Percentiles rank a stretch among this genome's conserved stretches.
Evolutionary conservation across 2,797 vertebrate genomes (phyloP).

Genomic region (Aulostomus chinensis): DNA sequence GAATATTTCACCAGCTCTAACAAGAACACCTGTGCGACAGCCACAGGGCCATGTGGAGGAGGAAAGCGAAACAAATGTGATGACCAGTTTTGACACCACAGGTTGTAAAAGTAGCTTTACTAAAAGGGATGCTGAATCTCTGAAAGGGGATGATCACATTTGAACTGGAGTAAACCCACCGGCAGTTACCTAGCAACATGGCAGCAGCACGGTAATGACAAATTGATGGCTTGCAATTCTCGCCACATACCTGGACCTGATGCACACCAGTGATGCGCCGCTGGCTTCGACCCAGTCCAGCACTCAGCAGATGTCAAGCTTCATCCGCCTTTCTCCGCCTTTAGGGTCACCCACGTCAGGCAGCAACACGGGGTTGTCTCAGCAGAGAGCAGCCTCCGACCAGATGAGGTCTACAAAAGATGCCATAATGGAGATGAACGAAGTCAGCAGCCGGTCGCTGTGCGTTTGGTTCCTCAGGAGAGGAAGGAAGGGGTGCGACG

Average conservation of each 20-base stretch:
- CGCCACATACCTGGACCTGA: constrained; percentile 70
- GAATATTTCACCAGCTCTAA: constrained; percentile 24
- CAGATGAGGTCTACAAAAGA: constrained; percentile 18
- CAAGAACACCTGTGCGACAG: constrained; percentile 23
- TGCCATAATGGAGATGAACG: constrained; percentile 38
- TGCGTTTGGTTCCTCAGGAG: constrained; percentile 29
- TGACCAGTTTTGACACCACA: not conserved
- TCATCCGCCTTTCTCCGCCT: constrained; percentile 26
- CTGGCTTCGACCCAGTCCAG: constrained; percentile 14
- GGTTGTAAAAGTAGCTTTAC: not conserved
- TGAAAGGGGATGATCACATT: constrained; percentile 11
- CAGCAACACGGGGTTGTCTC: constrained; percentile 7
- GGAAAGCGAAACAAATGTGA: constrained; percentile 4
- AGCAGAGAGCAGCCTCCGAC: constrained; percentile 17
- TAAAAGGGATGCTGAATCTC: constrained; percentile 22
- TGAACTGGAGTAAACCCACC: constrained; percentile 75
- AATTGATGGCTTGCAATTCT: constrained; percentile 57
- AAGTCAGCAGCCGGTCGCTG: constrained; percentile 41
- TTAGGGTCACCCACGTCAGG: constrained; percentile 9
- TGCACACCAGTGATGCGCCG: constrained; percentile 35
- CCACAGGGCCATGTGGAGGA: not conserved
- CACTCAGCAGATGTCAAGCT: constrained; percentile 41
- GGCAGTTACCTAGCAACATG: constrained; percentile 81
- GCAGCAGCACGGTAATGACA: constrained; percentile 69
- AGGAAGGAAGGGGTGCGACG: constrained; percentile 35